phyloP scores from a whole-genome alignment of 2,797 vertebrate species.

The Geotria australis region DNA sequence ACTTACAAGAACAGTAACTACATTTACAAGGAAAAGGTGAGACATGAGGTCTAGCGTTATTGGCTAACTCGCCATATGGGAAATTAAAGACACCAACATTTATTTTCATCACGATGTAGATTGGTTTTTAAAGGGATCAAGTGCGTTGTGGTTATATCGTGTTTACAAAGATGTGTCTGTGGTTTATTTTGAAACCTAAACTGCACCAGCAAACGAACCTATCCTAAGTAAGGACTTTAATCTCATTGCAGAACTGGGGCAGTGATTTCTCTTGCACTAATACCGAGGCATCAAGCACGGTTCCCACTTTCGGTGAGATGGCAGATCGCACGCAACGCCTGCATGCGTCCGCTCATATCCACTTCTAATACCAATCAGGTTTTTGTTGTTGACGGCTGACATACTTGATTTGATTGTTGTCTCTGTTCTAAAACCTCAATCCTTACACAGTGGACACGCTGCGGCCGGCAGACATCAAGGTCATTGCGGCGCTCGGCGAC shows the following conservation, averaged over 20 bases:
- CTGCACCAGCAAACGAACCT: too few species aligned
- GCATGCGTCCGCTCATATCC: not conserved
- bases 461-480: slow-evolving; percentile 37
- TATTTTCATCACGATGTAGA: too few species aligned
- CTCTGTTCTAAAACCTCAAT: not conserved
- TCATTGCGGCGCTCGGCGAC: slow-evolving; percentile 50
- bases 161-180: too few species aligned
- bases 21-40: slow-evolving; percentile 4
- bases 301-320: slow-evolving; percentile 43
- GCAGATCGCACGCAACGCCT: not conserved
- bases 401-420: not conserved
- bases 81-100: too few species aligned
- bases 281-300: slow-evolving; percentile 11
- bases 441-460: slow-evolving; percentile 27
- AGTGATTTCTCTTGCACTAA: slow-evolving; percentile 31
- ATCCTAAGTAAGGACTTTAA: not conserved
- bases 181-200: too few species aligned
- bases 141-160: too few species aligned
- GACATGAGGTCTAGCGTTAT: too few species aligned
- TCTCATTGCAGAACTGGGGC: slow-evolving; percentile 44
- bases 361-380: too few species aligned
- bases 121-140: too few species aligned
- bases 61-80: too few species aligned
- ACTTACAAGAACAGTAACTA: slow-evolving; percentile 39
- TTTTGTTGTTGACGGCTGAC: not conserved